A percentile compares a stretch with the other conserved stretches of the same genome.
phyloP scores from a whole-genome alignment of 2,113 vertebrate species.

The Cisticola juncidis region DNA sequence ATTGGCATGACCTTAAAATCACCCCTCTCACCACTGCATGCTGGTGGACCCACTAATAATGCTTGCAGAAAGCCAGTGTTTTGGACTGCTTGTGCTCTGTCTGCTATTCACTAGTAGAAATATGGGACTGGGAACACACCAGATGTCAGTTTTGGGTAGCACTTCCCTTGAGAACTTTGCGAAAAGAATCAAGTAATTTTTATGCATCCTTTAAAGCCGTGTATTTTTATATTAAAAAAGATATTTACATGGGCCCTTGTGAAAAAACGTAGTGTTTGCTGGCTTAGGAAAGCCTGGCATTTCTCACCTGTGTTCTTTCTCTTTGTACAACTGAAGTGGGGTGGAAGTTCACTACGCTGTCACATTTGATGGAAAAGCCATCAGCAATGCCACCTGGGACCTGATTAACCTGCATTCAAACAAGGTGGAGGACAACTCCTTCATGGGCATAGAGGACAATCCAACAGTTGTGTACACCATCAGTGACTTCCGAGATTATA shows the following conservation, averaged over 20 bases:
- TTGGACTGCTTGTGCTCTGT: background rate
- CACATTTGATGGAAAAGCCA: conserved; percentile 82
- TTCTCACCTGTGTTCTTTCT: conserved; percentile 27
- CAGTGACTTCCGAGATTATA: conserved; percentile 78
- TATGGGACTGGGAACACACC: background rate
- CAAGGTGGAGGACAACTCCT: conserved; percentile 85
- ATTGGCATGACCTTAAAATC: background rate
- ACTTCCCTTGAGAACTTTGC: background rate
- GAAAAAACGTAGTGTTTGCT: background rate
- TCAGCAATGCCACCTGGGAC: conserved; percentile 85
- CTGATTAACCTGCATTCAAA: conserved; percentile 89
- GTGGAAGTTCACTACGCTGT: conserved; percentile 84
- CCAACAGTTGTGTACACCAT: conserved; percentile 81
- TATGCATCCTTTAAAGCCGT: background rate
- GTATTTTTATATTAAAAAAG: background rate
- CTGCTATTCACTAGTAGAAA: background rate
- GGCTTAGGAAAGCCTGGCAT: background rate
- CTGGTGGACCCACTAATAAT: background rate
- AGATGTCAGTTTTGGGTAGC: background rate
- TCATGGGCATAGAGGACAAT: conserved; percentile 75
- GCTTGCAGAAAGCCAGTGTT: background rate
- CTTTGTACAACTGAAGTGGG: conserved; percentile 51
- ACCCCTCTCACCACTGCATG: background rate
- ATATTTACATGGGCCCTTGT: background rate
- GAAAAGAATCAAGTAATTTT: background rate